Base-by-base conservation (phyloP, 2,797 vertebrate genomes). In the Coregonus sp. region DNA sequence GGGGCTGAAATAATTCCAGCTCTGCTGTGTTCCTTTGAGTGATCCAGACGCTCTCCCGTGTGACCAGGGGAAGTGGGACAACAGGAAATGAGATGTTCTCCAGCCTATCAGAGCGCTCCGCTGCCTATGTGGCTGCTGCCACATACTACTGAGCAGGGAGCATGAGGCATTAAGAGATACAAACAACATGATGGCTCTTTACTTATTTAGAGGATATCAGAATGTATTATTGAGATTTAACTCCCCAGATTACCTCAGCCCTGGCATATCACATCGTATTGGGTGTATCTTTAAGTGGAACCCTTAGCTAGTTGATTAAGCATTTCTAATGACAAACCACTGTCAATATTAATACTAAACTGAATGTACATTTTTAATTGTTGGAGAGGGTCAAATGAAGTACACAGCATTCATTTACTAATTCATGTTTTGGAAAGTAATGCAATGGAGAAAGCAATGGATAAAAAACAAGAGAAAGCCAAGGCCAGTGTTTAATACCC, bases 41-140 rank as follows among this genome's bases (percentile, higher is more conserved):
- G 16, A 31, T 63, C 33, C 40, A 56, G n/a, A 65, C 52, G 3
- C 4, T 7, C 29, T 84, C 78, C 75, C 67, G 4, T 72, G 77
- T 77, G 83, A 78, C 71, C 73, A 51, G 67, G 76, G 78, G 73
- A 83, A 86, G 9, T 85, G 80, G 82, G 80, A 82, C 85, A 82
- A 72, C 73, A 77, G 72, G 82, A 83, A 89, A 85, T 81, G 29
- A 84, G 69, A 74, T 70, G 80, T 29, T 85, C 75, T 81, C 56
- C 71, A 68, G 78, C 74, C 50, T 29, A 75, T 63, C 75, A 73
- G 71, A 56, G 54, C 70, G 73, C 31, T 52, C 70, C 37, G 37
- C 47, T n/a, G 61, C 31, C 56, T 75, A 11, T 9, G n/a, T n/a
- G n/a, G n/a, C 68, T 31, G 4, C 67, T n/a, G 65, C 33, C 61